phyloP scores from a whole-genome alignment of 2,797 vertebrate genomes.

The Pangasius djambal region DNA sequence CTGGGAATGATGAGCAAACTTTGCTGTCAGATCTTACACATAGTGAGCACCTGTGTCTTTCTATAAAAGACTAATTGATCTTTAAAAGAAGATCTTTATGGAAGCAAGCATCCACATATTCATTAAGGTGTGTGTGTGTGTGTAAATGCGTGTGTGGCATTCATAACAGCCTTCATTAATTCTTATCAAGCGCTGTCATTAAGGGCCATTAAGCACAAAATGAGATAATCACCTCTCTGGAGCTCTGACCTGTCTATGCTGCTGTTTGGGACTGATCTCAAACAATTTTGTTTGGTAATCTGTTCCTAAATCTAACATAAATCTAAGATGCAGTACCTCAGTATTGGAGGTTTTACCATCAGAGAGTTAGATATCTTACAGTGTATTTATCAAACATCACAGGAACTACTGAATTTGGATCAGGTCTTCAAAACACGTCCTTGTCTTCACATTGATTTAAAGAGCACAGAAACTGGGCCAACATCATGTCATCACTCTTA shows the following conservation, averaged over 20 bases:
- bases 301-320: neutral
- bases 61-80: neutral
- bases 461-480: neutral
- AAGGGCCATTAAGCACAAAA: constrained; percentile 59
- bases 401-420: neutral
- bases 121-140: neutral
- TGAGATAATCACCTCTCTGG: constrained; percentile 59
- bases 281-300: constrained; percentile 39
- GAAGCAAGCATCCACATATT: constrained; percentile 3
- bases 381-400: neutral
- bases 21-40: neutral
- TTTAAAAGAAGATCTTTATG: neutral
- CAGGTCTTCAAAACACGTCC: neutral
- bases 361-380: no score
- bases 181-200: constrained; percentile 57
- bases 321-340: no score
- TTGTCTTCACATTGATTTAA: constrained; percentile 8
- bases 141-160: constrained; percentile 23
- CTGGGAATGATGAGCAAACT: neutral
- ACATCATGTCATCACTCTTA: neutral
- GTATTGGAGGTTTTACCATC: neutral
- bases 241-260: constrained; percentile 57
- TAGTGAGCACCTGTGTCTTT: neutral
- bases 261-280: constrained; percentile 52
- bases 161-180: constrained; percentile 57